Conservation (phyloP, 1,140 invertebrate species). For the Lutraria rhynchaena region DNA sequence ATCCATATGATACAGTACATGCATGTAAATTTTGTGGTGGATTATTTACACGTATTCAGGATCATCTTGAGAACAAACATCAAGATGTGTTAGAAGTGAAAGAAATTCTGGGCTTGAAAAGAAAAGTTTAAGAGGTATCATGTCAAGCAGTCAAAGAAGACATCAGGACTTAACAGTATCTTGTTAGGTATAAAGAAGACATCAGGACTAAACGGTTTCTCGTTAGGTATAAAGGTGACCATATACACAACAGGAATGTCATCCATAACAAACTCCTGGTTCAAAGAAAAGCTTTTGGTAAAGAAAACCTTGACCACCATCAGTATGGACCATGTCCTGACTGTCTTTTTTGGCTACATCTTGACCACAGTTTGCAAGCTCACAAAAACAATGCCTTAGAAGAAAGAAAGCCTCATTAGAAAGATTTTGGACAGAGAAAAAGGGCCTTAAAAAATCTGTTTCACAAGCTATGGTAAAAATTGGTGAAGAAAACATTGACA, state of each 20-base stretch:
- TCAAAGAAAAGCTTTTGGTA: neutral
- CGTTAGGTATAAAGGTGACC: constrained; percentile 14
- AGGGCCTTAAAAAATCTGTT: neutral
- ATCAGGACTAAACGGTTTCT: neutral
- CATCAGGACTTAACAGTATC: neutral
- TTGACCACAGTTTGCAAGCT: too few species aligned
- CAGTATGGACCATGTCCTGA: constrained; percentile 21
- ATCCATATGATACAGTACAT: constrained; percentile 32
- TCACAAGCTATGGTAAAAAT: too few species aligned
- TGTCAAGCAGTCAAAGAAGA: too few species aligned
- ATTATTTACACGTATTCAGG: constrained; percentile 7
- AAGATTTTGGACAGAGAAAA: neutral
- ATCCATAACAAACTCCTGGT: neutral
- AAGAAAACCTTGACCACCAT: neutral
- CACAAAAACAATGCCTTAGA: constrained; percentile 1
- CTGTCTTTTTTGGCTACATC: too few species aligned
- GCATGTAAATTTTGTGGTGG: neutral
- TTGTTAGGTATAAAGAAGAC: too few species aligned
- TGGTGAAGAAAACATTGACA: too few species aligned
- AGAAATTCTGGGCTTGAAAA: neutral
- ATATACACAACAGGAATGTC: constrained; percentile 11
- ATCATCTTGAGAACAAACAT: constrained; percentile 28
- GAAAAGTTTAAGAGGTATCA: constrained; percentile 12
- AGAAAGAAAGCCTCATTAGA: neutral
- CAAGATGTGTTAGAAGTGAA: neutral